These are phyloP conservation scores for Monoplex corrugatus DNA, from an alignment of 2,888 invertebrate species.

Conservation along the genomic window DNA sequence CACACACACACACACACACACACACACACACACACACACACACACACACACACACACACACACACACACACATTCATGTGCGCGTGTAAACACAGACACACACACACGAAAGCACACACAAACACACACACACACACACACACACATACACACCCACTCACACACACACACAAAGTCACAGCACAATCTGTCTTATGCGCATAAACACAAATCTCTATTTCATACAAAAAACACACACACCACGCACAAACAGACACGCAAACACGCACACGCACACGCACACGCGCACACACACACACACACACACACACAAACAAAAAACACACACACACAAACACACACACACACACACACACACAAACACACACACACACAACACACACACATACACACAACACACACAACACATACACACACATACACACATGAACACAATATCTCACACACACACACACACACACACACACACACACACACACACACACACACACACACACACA, in stretches of 20 bases:
- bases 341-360: conserved; percentile 7
- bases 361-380: not conserved
- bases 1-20: conserved; percentile 3
- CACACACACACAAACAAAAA: not conserved
- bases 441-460: not conserved
- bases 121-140: not conserved
- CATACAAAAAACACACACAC: no score
- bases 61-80: not conserved
- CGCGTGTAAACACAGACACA: not conserved
- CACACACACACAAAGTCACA: conserved; percentile 1
- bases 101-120: not conserved
- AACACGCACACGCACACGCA: not conserved
- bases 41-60: conserved; percentile 13
- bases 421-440: not conserved
- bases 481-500: no score
- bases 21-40: conserved; percentile 13
- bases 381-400: not conserved
- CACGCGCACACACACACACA: not conserved
- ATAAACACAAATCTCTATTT: no score
- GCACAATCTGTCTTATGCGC: no score
- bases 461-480: not conserved
- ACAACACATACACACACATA: not conserved
- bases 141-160: not conserved
- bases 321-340: not conserved
- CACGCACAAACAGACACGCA: not conserved